Evolutionary conservation across 1,140 invertebrate genomes (phyloP).

Genomic region (Diabrotica undecimpunctata): DNA sequence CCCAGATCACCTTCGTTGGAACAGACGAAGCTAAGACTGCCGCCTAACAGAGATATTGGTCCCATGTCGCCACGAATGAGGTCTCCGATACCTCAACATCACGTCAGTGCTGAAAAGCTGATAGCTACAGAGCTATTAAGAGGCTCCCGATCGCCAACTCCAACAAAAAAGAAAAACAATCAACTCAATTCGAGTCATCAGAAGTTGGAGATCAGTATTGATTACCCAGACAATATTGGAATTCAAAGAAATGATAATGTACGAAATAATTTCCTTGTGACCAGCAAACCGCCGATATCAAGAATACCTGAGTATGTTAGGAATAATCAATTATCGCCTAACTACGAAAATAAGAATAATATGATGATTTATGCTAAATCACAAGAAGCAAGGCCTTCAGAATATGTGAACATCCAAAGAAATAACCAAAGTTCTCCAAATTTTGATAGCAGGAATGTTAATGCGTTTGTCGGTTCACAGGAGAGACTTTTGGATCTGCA

Average conservation of each 20-base stretch:
- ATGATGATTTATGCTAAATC: no score
- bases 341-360: not conserved
- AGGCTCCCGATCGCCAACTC: constrained; percentile 28
- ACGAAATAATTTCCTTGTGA: not conserved
- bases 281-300: constrained; percentile 24
- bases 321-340: not conserved
- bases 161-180: constrained; percentile 19
- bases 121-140: constrained; percentile 45
- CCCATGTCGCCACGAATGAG: constrained; percentile 41
- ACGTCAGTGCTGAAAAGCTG: constrained; percentile 43
- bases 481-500: not conserved
- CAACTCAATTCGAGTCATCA: constrained; percentile 20
- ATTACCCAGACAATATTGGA: constrained; percentile 27
- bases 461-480: not conserved
- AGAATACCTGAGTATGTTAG: constrained; percentile 14
- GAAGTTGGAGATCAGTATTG: constrained; percentile 25
- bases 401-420: not conserved
- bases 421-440: not conserved
- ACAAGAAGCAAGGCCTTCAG: no score
- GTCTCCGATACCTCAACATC: constrained; percentile 41
- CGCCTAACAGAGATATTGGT: constrained; percentile 40
- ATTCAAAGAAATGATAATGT: not conserved
- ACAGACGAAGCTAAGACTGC: constrained; percentile 40
- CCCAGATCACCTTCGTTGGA: constrained; percentile 33
- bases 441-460: no score